Evolutionary conservation across 92 coral and sea anemone genomes (phyloP), one percentile per base, ranked within the genome.

Genomic region (Zoanthus gigantus): DNA sequence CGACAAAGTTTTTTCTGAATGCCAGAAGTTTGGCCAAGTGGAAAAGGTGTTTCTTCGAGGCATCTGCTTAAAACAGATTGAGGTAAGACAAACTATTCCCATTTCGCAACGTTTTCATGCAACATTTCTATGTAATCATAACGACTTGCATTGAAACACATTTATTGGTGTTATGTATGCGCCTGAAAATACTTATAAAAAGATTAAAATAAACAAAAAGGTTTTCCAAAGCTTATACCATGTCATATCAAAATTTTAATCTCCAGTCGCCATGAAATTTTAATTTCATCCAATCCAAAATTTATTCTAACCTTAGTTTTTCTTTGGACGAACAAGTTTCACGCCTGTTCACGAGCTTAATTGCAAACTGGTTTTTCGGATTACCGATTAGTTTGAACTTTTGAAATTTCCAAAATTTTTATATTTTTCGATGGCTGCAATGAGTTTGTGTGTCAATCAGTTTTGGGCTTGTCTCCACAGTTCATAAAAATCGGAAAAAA

Each of bases 201-300:
- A 16, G 72, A 60, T 46, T 9, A 61, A 16, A 10, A 37, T 7
- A 60, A 60, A 63, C 68, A 63, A 78, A 29, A 31, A 77, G 52
- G 37, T 79, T 79, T 61, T n/a, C 67, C 84, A 17, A 18, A 60
- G 72, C 47, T 29, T 50, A 17, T 61, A 30, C 30, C n/a, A 34
- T 79, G 46, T 79, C 46, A 63, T 80, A 46, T 80, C 73, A 80
- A 63, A 79, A 65, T 63, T 61, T 13, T 80, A 50, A 80, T 80
- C 57, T 80, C 65, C 85, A 47, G 2, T 44, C 7, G 46, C 56
- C 74, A 80, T 80, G 17, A 80, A 80, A 80, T 63, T 80, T 80
- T 80, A 81, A 81, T 81, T 81, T 28, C 58, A 7, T 0, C 28
- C 85, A 37, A 81, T 66, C 46, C 58, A 42, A 46, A 61, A 32